These are phyloP conservation scores for Macquaria ambigua DNA, from an alignment of 2,113 vertebrate genomes.

Conservation along the genomic window DNA sequence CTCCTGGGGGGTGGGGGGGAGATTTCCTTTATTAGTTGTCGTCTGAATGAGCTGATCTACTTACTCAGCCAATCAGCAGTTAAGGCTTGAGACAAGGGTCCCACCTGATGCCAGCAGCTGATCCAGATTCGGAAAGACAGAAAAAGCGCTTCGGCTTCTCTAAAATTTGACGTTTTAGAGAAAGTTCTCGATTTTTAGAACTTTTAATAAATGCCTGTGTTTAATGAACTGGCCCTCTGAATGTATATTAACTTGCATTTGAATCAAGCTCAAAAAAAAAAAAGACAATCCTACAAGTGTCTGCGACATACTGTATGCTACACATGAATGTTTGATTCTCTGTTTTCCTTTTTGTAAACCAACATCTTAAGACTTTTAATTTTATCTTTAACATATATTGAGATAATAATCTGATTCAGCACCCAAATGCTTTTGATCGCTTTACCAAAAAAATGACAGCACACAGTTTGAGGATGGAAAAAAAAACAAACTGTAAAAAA, in stretches of 20 bases:
- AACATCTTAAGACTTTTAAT: neutral
- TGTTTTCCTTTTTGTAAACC: neutral
- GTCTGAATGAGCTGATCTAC: slow-evolving; percentile 79
- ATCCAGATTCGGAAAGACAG: slow-evolving; percentile 65
- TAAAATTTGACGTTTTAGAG: neutral
- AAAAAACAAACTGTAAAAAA: neutral
- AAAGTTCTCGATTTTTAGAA: neutral
- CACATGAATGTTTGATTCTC: neutral
- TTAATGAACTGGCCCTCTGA: neutral
- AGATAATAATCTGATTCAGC: neutral
- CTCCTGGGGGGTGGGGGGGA: slow-evolving; percentile 42
- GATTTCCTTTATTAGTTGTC: slow-evolving; percentile 80
- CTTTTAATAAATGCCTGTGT: neutral
- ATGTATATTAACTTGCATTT: neutral
- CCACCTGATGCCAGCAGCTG: slow-evolving; percentile 69
- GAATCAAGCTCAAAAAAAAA: neutral
- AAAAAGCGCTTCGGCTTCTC: slow-evolving; percentile 14
- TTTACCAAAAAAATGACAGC: neutral
- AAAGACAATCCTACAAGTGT: slow-evolving; percentile 17
- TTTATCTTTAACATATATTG: neutral
- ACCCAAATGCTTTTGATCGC: neutral
- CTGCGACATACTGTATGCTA: neutral
- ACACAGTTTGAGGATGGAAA: neutral
- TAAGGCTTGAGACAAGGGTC: slow-evolving; percentile 62
- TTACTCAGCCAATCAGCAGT: slow-evolving; percentile 78